Evolutionary conservation across 2,888 invertebrate species (phyloP).

Genomic region (Eilema sororculum): DNA sequence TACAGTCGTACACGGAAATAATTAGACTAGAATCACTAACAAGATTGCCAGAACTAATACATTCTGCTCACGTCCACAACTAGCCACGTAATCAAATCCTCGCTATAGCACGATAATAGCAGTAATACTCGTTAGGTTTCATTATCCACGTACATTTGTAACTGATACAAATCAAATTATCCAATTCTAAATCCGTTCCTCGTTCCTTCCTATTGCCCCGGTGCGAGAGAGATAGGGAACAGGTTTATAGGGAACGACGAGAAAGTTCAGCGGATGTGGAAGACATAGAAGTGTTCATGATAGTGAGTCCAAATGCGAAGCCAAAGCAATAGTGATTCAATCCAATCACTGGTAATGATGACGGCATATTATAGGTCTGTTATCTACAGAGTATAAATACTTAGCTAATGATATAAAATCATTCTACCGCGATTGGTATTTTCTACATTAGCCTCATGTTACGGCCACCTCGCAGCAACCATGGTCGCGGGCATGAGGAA

Average conservation of each 20-base stretch:
- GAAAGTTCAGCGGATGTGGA: slow-evolving; percentile 28
- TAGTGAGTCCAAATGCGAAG: slow-evolving; percentile 41
- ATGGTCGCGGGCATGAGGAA: too few species aligned
- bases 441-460: too few species aligned
- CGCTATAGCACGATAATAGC: slow-evolving; percentile 18
- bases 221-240: slow-evolving; percentile 27
- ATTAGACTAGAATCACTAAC: slow-evolving; percentile 26
- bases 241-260: slow-evolving; percentile 22
- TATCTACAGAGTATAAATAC: background rate
- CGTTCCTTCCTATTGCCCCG: slow-evolving; percentile 15
- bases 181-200: slow-evolving; percentile 40
- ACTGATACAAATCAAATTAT: slow-evolving; percentile 52
- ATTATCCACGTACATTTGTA: slow-evolving; percentile 44
- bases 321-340: slow-evolving; percentile 49
- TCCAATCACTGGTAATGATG: slow-evolving; percentile 50
- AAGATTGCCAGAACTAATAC: slow-evolving; percentile 28
- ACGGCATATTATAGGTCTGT: too few species aligned
- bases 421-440: too few species aligned
- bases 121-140: slow-evolving; percentile 39
- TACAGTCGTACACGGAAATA: slow-evolving; percentile 13
- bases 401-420: too few species aligned
- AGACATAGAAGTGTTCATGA: slow-evolving; percentile 47
- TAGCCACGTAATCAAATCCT: slow-evolving; percentile 33
- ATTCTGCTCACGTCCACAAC: slow-evolving; percentile 29
- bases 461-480: too few species aligned